Evolutionary conservation across 1,140 invertebrate species (phyloP).

Genomic region (Drosophila sturtevanti): DNA sequence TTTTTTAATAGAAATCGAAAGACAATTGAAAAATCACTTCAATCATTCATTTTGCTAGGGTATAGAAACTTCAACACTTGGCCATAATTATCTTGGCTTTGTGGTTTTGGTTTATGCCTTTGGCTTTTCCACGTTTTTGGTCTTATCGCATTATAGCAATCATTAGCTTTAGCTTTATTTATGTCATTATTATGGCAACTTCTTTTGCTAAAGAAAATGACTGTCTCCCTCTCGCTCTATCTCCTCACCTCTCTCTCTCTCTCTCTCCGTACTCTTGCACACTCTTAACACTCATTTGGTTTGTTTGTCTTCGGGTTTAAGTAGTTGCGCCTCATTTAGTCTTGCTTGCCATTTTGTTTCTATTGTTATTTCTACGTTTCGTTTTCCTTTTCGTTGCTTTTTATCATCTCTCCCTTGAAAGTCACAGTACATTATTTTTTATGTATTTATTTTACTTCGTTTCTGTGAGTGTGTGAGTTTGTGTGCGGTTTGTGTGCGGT

Average conservation of each 20-base stretch:
- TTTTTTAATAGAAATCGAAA: too few species aligned
- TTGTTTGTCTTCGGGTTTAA: conserved; percentile 19
- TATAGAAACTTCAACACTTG: neutral
- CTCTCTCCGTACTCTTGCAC: neutral
- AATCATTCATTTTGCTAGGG: neutral
- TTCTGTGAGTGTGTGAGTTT: neutral
- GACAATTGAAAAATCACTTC: too few species aligned
- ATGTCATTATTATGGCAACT: conserved; percentile 74
- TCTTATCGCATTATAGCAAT: conserved; percentile 68
- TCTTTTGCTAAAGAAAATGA: conserved; percentile 16
- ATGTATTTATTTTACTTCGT: conserved; percentile 28
- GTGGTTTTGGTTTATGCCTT: conserved; percentile 12
- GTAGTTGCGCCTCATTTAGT: conserved; percentile 58
- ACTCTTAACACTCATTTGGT: conserved; percentile 64
- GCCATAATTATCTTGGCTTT: neutral
- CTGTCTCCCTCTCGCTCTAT: conserved; percentile 9
- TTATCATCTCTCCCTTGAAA: conserved; percentile 17
- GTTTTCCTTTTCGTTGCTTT: conserved; percentile 4
- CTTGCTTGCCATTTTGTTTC: conserved; percentile 35
- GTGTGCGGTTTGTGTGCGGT: neutral
- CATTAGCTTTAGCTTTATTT: conserved; percentile 65
- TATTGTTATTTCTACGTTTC: conserved; percentile 3
- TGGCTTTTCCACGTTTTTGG: conserved; percentile 44
- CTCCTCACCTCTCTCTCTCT: conserved; percentile 2
- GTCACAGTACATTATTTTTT: conserved; percentile 40